Conservation (phyloP, 2,888 invertebrate genomes). For the Agrochola lota region DNA sequence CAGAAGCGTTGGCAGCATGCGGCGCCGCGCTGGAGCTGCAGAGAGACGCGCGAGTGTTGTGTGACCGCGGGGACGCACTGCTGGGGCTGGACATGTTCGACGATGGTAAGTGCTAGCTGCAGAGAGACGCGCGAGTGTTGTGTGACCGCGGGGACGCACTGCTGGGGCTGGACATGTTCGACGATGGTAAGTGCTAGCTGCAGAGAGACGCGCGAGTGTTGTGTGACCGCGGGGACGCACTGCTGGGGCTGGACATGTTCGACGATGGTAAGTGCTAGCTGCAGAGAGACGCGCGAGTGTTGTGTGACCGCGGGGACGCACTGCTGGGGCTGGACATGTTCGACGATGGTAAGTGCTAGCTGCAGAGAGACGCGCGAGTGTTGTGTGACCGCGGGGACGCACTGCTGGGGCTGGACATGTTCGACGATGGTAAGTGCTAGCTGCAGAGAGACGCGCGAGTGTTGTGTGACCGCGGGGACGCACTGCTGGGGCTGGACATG, state of each 20-base stretch:
- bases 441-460: slow-evolving; percentile 70
- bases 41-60: slow-evolving; percentile 94
- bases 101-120: slow-evolving; percentile 90
- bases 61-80: slow-evolving; percentile 98
- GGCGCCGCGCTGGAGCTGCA: slow-evolving; percentile 94
- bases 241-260: slow-evolving; percentile 10
- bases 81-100: slow-evolving; percentile 97
- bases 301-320: slow-evolving; percentile 92
- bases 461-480: slow-evolving; percentile 93
- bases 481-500: slow-evolving; percentile 1
- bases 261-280: slow-evolving; percentile 53
- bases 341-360: not conserved
- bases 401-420: slow-evolving; percentile 96
- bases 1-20: slow-evolving; percentile 94
- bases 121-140: slow-evolving; percentile 93
- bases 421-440: slow-evolving; percentile 91
- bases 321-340: slow-evolving; percentile 5
- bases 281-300: slow-evolving; percentile 75
- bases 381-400: slow-evolving; percentile 93
- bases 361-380: not conserved
- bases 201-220: not conserved
- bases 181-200: slow-evolving; percentile 89
- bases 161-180: slow-evolving; percentile 96
- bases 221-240: not conserved
- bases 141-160: slow-evolving; percentile 98